A percentile compares a stretch with the other conserved stretches of the same genome.
phyloP scores from a whole-genome alignment of 2,797 vertebrate genomes.

The Urosaurus nigricauda region DNA sequence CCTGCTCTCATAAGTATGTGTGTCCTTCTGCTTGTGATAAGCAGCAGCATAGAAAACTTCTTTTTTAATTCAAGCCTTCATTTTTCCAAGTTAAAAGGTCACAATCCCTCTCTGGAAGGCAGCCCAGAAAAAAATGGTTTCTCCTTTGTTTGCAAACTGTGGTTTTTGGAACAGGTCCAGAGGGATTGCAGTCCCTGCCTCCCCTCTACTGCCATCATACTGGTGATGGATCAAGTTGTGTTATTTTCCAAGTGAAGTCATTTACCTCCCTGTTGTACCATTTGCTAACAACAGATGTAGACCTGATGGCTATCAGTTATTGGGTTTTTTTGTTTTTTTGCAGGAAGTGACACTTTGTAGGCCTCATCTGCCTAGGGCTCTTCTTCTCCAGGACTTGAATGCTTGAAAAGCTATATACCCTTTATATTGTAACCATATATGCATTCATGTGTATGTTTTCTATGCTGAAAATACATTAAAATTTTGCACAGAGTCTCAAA shows the following conservation, averaged over 20 bases:
- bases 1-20: not conserved
- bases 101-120: constrained; percentile 50
- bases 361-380: not conserved
- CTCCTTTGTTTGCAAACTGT: constrained; percentile 31
- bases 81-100: constrained; percentile 58
- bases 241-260: not conserved
- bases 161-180: constrained; percentile 34
- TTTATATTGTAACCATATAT: too few relatives aligned
- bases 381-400: not conserved
- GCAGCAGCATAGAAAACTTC: constrained; percentile 37
- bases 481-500: too few relatives aligned
- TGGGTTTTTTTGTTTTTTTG: too few relatives aligned
- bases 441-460: too few relatives aligned
- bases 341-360: not conserved
- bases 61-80: constrained; percentile 48
- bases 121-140: constrained; percentile 39
- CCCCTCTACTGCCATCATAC: not conserved
- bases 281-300: not conserved
- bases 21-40: not conserved
- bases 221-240: not conserved
- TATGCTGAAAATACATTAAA: too few relatives aligned
- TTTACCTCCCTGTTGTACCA: not conserved
- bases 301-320: not conserved
- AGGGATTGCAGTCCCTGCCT: constrained; percentile 39
- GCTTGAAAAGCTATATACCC: not conserved